Evolutionary conservation across 2,113 vertebrate species (phyloP).

Genomic region (Mesembrinibis cayennensis): DNA sequence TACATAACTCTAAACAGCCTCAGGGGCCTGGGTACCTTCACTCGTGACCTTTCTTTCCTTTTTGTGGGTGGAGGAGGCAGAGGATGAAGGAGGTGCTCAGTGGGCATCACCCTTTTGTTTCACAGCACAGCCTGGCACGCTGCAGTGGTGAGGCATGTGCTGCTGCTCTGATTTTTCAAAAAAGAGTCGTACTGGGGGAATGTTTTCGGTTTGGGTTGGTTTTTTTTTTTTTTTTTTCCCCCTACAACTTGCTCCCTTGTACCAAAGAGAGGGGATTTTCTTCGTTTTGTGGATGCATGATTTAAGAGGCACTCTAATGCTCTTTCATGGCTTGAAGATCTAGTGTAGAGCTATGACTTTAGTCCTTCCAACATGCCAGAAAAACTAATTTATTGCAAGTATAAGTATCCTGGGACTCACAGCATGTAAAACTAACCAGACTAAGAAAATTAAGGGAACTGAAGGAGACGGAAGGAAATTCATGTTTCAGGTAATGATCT

Average conservation of each 20-base stretch:
- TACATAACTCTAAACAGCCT: neutral
- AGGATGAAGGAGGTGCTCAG: neutral
- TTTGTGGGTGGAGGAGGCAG: neutral
- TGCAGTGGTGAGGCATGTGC: neutral
- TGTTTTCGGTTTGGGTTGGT: neutral
- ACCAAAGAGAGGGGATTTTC: neutral
- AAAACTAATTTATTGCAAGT: neutral
- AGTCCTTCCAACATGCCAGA: neutral
- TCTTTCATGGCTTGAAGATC: neutral
- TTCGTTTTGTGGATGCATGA: neutral
- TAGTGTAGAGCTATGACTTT: neutral
- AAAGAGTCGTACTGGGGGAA: fast-evolving
- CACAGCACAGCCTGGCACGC: neutral
- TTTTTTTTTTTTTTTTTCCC: neutral
- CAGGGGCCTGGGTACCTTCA: no score
- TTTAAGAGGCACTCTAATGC: neutral
- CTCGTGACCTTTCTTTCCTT: neutral
- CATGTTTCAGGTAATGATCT: neutral
- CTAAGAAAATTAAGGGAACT: neutral
- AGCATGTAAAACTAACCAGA: neutral
- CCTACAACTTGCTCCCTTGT: neutral
- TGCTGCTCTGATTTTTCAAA: neutral
- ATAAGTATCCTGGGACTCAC: neutral
- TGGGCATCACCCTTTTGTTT: fast-evolving
- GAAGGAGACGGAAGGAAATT: neutral